Evolutionary conservation across 2,113 vertebrate species (phyloP).

Genomic region (Entelurus aequoreus): DNA sequence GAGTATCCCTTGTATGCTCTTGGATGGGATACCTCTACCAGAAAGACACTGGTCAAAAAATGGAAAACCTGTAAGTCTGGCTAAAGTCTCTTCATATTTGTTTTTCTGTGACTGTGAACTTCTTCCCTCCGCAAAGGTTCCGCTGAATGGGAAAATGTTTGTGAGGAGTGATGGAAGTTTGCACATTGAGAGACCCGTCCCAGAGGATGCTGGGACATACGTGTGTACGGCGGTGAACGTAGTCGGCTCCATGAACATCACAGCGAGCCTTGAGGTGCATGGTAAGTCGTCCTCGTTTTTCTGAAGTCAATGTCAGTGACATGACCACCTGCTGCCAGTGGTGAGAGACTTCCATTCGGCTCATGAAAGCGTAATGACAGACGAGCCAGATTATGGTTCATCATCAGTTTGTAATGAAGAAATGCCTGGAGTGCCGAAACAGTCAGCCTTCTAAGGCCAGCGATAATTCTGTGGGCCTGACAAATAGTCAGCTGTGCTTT

Average conservation of each 20-base stretch:
- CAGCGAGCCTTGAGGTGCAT: conserved; percentile 72
- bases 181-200: conserved; percentile 61
- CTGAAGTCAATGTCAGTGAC: conserved; percentile 22
- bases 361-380: conserved; percentile 48
- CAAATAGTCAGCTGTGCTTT: conserved; percentile 57
- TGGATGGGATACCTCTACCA: conserved; percentile 80
- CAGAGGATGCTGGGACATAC: conserved; percentile 76
- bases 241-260: conserved; percentile 73
- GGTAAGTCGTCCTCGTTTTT: conserved; percentile 52
- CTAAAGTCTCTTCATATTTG: not conserved
- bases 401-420: conserved; percentile 65
- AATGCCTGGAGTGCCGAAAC: conserved; percentile 38
- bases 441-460: conserved; percentile 24
- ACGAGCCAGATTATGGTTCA: conserved; percentile 48
- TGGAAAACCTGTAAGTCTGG: conserved; percentile 68
- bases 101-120: conserved; percentile 1
- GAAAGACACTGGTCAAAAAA: conserved; percentile 80
- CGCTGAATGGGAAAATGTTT: conserved; percentile 53
- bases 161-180: conserved; percentile 81
- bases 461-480: conserved; percentile 28
- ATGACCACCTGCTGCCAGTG: conserved; percentile 45
- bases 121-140: conserved; percentile 61
- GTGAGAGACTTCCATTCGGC: conserved; percentile 38
- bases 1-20: conserved; percentile 79
- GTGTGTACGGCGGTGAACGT: conserved; percentile 80